Percentiles rank a stretch among this genome's conserved stretches.
These are phyloP conservation scores for Alethe castanea DNA, from an alignment of 2,113 vertebrate species.

Conservation along the genomic window DNA sequence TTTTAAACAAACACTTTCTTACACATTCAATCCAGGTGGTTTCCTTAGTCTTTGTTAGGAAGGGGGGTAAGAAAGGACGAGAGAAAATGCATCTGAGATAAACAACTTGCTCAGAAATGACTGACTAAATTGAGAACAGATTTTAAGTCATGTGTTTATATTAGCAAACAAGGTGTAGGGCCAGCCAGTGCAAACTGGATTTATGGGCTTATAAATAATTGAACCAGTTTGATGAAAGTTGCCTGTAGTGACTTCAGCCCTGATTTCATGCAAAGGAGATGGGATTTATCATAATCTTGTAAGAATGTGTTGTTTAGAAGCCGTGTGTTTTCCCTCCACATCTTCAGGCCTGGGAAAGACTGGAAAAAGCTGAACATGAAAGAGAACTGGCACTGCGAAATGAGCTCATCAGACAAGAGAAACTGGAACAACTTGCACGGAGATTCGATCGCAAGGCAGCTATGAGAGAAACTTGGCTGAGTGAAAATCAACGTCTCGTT, in stretches of 20 bases:
- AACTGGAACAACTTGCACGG: constrained; percentile 95
- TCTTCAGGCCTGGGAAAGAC: constrained; percentile 91
- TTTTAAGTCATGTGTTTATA: not conserved
- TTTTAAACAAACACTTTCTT: not conserved
- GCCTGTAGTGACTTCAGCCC: not conserved
- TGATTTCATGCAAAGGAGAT: not conserved
- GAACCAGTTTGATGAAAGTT: not conserved
- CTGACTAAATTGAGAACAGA: not conserved
- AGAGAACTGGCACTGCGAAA: constrained; percentile 93
- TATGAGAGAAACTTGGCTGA: constrained; percentile 98
- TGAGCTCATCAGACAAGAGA: constrained; percentile 96
- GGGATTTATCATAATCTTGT: not conserved
- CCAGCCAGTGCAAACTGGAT: not conserved
- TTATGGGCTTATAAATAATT: not conserved
- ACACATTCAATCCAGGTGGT: not conserved
- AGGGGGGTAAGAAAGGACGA: not conserved
- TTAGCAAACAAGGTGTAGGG: not conserved
- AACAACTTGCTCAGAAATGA: not conserved
- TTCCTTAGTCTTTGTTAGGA: not conserved
- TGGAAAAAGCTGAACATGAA: constrained; percentile 98
- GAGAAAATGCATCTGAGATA: not conserved
- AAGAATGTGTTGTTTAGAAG: not conserved
- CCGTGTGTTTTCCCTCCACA: not conserved
- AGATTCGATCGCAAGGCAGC: constrained; percentile 97
- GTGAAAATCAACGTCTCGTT: constrained; percentile 94